A percentile compares a stretch with the other conserved stretches of the same genome.
phyloP scores from a whole-genome alignment of 2,113 vertebrate species.

The Gymnocephalus cernua region DNA sequence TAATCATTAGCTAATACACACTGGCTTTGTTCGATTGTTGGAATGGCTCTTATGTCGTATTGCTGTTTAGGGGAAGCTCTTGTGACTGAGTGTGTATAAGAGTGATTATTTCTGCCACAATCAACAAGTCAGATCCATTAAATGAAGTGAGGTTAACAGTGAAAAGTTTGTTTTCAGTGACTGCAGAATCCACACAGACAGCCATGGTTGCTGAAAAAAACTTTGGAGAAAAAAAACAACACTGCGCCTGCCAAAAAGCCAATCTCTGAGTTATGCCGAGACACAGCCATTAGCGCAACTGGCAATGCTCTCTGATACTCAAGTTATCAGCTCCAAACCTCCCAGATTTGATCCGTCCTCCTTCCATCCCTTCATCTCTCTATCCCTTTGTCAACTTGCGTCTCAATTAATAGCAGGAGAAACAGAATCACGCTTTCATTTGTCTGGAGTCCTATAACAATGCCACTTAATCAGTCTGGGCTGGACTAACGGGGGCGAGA shows the following conservation, averaged over 20 bases:
- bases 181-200: neutral
- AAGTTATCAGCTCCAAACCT: slow-evolving; percentile 31
- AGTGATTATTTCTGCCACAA: neutral
- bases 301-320: slow-evolving; percentile 33
- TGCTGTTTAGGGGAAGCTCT: neutral
- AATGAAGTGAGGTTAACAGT: neutral
- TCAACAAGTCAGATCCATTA: neutral
- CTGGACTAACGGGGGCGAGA: slow-evolving; percentile 32
- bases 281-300: slow-evolving; percentile 50
- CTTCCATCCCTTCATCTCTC: slow-evolving; percentile 21
- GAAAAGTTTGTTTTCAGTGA: neutral
- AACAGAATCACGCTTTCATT: slow-evolving; percentile 30
- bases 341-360: slow-evolving; percentile 19
- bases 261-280: slow-evolving; percentile 43
- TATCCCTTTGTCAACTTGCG: slow-evolving; percentile 32
- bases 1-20: slow-evolving; percentile 50
- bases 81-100: neutral
- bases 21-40: slow-evolving; percentile 17
- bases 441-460: slow-evolving; percentile 52
- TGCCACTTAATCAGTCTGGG: slow-evolving; percentile 48
- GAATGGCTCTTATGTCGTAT: neutral
- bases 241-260: slow-evolving; percentile 24
- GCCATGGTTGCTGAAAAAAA: neutral
- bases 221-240: slow-evolving; percentile 27
- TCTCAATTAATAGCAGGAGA: slow-evolving; percentile 50